Conservation (phyloP, 2,113 vertebrate genomes). For the Desmodus rotundus region DNA sequence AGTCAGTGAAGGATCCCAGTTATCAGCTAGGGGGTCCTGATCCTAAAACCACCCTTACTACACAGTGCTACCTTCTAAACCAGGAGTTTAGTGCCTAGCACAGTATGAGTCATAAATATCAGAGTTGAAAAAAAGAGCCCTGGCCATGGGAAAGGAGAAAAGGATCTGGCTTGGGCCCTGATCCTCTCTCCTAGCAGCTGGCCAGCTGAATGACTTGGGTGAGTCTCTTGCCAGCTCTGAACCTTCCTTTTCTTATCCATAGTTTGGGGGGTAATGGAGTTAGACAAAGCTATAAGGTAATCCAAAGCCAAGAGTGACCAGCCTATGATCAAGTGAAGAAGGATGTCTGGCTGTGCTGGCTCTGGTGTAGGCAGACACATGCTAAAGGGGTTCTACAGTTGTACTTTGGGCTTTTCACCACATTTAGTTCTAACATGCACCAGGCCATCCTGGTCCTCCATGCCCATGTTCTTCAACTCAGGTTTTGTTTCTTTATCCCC, state of each 20-base stretch:
- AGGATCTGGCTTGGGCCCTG: not conserved
- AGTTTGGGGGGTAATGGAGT: not conserved
- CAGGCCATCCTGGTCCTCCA: too few relatives aligned
- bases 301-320: not conserved
- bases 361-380: not conserved
- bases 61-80: not conserved
- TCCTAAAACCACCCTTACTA: not conserved
- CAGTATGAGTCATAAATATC: not conserved
- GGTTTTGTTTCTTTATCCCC: not conserved
- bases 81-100: not conserved
- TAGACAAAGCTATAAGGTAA: not conserved
- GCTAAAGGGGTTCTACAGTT: not conserved
- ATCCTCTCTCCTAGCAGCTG: not conserved
- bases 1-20: not conserved
- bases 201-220: not conserved
- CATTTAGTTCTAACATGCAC: not conserved
- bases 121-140: not conserved
- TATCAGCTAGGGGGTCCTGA: not conserved
- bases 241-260: not conserved
- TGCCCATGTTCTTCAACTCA: not conserved
- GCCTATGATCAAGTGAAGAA: not conserved
- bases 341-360: not conserved
- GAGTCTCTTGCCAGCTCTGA: not conserved
- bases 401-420: not conserved
- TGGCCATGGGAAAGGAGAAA: not conserved